Evolutionary conservation across 2,113 vertebrate species (phyloP).

Genomic region (Thalassarche chlororhynchos): DNA sequence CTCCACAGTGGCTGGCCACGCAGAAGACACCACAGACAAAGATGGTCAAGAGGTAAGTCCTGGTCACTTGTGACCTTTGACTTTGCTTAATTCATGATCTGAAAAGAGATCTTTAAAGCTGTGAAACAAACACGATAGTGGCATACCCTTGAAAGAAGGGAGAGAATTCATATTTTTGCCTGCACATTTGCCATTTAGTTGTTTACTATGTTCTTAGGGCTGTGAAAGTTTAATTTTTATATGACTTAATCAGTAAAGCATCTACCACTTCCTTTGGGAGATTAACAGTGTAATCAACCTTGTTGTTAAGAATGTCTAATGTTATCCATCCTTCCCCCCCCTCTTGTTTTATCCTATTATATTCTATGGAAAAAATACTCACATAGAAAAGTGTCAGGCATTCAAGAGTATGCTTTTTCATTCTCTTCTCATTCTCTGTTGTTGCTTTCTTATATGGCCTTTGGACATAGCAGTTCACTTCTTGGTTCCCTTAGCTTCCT

Average conservation of each 20-base stretch:
- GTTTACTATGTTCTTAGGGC: not conserved
- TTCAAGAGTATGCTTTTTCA: not conserved
- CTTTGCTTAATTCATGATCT: not conserved
- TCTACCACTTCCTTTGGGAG: not conserved
- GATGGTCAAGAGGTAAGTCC: constrained; percentile 84
- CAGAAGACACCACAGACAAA: constrained; percentile 82
- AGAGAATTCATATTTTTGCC: not conserved
- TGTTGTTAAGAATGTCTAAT: not conserved
- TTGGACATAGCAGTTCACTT: not conserved
- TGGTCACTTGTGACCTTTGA: not conserved
- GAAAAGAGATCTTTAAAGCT: not conserved
- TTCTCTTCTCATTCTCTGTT: not conserved
- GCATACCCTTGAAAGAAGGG: not conserved
- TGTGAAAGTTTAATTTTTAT: not conserved
- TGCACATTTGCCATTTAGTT: not conserved
- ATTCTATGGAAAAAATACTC: not conserved
- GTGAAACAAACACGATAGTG: not conserved
- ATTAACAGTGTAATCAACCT: not conserved
- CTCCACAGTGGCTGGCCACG: constrained; percentile 88
- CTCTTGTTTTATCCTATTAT: not conserved
- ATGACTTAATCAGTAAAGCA: not conserved
- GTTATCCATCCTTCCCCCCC: not conserved
- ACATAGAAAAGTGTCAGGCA: not conserved
- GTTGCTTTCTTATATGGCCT: not conserved
- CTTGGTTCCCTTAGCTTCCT: not conserved